Evolutionary conservation across 2,888 invertebrate genomes (phyloP).

Genomic region (Drosophila prolongata): DNA sequence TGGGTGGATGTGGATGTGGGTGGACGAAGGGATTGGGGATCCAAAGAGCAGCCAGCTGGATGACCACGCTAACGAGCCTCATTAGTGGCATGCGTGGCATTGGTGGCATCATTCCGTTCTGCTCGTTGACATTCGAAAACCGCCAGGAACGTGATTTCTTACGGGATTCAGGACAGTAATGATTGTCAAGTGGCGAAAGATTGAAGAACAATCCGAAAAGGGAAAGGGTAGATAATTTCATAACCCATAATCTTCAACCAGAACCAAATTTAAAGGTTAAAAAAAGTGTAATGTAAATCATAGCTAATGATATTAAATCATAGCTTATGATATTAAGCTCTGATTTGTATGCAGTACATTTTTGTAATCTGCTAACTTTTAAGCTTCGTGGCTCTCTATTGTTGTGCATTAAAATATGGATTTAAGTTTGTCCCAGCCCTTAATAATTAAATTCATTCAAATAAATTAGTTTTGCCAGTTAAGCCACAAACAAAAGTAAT

Average conservation of each 20-base stretch:
- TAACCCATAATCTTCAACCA: background rate
- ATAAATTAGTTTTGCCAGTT: no score
- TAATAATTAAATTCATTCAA: no score
- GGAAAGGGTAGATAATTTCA: no score
- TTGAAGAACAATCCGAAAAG: conserved; percentile 10
- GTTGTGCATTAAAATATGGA: no score
- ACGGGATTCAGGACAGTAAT: conserved; percentile 30
- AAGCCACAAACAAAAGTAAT: background rate
- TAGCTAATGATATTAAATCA: no score
- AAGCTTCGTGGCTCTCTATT: no score
- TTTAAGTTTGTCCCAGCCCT: no score
- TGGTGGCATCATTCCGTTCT: conserved; percentile 33
- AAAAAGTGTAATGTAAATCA: no score
- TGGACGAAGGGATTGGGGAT: background rate
- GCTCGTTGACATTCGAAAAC: conserved; percentile 56
- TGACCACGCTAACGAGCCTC: conserved; percentile 75
- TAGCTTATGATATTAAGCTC: no score
- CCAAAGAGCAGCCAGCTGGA: conserved; percentile 28
- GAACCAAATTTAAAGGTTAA: no score
- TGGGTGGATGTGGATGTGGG: background rate
- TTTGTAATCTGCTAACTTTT: no score
- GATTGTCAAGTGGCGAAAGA: conserved; percentile 19
- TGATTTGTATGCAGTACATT: no score
- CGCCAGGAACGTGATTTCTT: conserved; percentile 64
- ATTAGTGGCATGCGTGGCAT: conserved; percentile 74